phyloP scores from a whole-genome alignment of 2,888 invertebrate species.

The Nasonovia ribisnigri region DNA sequence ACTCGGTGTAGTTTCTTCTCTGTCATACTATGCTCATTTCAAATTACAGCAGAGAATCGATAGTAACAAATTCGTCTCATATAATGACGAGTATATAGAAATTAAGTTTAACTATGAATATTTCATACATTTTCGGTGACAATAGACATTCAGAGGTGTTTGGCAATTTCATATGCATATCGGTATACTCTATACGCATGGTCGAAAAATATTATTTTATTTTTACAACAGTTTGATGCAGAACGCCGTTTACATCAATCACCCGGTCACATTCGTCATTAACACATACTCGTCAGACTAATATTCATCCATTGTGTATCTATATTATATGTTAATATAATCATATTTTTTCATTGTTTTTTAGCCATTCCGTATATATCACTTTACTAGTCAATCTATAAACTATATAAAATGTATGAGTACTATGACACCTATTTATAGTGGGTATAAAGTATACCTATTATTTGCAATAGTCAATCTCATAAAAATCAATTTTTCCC shows the following conservation, averaged over 20 bases:
- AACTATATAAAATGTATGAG: background rate
- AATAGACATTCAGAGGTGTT: background rate
- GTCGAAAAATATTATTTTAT: background rate
- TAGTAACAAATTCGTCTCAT: background rate
- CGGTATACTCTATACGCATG: background rate
- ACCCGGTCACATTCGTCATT: background rate
- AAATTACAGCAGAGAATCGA: background rate
- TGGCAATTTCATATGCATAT: background rate
- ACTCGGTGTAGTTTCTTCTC: background rate
- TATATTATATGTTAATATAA: background rate
- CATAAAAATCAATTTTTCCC: no score
- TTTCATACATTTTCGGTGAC: background rate
- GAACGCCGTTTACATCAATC: background rate
- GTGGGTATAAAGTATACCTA: no score
- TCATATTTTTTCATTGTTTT: background rate
- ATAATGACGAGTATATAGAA: background rate
- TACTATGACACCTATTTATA: no score
- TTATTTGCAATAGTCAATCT: no score
- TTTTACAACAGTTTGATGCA: background rate
- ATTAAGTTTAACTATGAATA: background rate
- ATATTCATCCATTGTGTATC: background rate
- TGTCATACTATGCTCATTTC: background rate
- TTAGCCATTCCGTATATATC: background rate
- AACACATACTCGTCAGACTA: background rate
- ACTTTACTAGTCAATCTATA: background rate